Percentiles rank a stretch among this genome's conserved stretches.
Evolutionary conservation across 2,797 vertebrate species (phyloP).

Genomic region (Centropyge bicolor): DNA sequence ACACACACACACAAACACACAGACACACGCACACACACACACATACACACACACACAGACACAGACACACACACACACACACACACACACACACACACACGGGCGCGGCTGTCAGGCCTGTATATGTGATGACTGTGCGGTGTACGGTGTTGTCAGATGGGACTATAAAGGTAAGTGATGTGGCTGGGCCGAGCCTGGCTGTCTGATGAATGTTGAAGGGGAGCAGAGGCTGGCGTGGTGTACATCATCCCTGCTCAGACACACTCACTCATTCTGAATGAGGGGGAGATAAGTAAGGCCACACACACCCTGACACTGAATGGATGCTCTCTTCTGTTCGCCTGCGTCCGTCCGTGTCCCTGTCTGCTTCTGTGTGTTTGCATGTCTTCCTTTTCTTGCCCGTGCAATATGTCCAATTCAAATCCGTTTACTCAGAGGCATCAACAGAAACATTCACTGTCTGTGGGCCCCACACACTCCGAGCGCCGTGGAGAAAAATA

Average conservation of each 20-base stretch:
- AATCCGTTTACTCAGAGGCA: slow-evolving; percentile 23
- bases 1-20: slow-evolving; percentile 25
- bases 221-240: slow-evolving; percentile 62
- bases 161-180: slow-evolving; percentile 83
- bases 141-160: slow-evolving; percentile 70
- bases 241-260: slow-evolving; percentile 74
- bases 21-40: slow-evolving; percentile 2
- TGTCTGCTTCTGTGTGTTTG: slow-evolving; percentile 18
- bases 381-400: slow-evolving; percentile 28
- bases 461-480: slow-evolving; percentile 15
- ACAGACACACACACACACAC: slow-evolving; percentile 13
- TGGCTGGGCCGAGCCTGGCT: slow-evolving; percentile 51
- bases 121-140: slow-evolving; percentile 61
- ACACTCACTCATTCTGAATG: slow-evolving; percentile 61
- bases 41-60: slow-evolving; percentile 19
- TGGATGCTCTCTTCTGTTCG: slow-evolving; percentile 41
- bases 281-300: slow-evolving; percentile 73
- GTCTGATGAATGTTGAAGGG: slow-evolving; percentile 78
- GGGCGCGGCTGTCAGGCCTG: too few species aligned
- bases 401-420: slow-evolving; percentile 19
- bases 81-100: slow-evolving; percentile 28
- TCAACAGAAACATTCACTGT: slow-evolving; percentile 33
- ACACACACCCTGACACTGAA: slow-evolving; percentile 39
- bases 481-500: slow-evolving; percentile 41
- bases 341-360: slow-evolving; percentile 37